Percentiles rank a stretch among this genome's conserved stretches.
These are phyloP conservation scores for Phaethornis superciliosus DNA, from an alignment of 2,113 vertebrate genomes.

Conservation along the genomic window DNA sequence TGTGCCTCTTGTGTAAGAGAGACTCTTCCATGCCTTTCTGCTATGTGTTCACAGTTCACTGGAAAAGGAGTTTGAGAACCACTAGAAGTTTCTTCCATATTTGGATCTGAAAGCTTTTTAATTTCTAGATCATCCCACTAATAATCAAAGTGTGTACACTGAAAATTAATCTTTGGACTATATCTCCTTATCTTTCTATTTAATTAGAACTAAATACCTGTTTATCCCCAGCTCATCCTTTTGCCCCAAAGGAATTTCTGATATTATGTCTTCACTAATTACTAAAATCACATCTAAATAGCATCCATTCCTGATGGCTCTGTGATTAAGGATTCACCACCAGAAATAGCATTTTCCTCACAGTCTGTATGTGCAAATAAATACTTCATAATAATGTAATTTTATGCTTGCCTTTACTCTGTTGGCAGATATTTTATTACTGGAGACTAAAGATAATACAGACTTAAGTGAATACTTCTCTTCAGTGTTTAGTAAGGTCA, in stretches of 20 bases:
- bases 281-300: constrained; percentile 4
- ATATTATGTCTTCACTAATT: neutral
- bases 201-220: constrained; percentile 4
- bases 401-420: neutral
- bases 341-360: neutral
- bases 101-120: neutral
- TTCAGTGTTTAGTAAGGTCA: neutral
- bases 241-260: constrained; percentile 15
- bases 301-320: neutral
- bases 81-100: neutral
- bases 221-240: neutral
- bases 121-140: neutral
- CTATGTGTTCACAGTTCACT: neutral
- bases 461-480: neutral
- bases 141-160: neutral
- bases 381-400: neutral
- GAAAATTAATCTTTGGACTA: neutral
- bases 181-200: neutral
- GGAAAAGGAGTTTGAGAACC: neutral
- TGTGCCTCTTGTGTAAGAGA: neutral
- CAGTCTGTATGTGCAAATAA: neutral
- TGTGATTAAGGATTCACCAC: neutral
- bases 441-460: neutral
- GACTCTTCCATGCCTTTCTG: neutral
- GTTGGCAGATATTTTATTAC: neutral